phyloP scores from a whole-genome alignment of 2,797 vertebrate species.

The Tiaroga cobitis region DNA sequence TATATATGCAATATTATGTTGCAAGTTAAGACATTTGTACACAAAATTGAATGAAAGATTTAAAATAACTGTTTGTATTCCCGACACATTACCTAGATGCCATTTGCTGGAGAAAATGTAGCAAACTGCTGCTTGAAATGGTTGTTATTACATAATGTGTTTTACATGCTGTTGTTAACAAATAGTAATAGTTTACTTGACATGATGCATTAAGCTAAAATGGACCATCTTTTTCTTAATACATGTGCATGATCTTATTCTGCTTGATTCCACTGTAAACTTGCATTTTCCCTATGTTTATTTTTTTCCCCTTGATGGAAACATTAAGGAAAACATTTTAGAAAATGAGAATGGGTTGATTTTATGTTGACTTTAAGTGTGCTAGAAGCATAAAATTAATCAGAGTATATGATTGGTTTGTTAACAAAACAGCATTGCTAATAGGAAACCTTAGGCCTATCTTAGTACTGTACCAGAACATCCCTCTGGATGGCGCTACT shows the following conservation, averaged over 20 bases:
- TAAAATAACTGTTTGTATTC: background rate
- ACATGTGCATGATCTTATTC: background rate
- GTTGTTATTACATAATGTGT: background rate
- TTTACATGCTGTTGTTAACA: background rate
- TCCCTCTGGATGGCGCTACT: conserved; percentile 46
- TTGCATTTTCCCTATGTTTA: background rate
- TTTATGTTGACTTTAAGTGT: background rate
- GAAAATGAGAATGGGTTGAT: background rate
- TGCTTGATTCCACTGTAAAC: background rate
- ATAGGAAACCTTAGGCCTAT: too few species aligned
- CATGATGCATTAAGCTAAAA: background rate
- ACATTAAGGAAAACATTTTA: background rate
- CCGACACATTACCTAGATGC: background rate
- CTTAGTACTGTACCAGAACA: background rate
- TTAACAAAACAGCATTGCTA: background rate
- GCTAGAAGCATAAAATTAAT: background rate
- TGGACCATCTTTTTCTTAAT: too few species aligned
- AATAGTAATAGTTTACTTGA: background rate
- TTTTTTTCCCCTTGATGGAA: background rate
- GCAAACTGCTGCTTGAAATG: background rate
- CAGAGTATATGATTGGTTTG: background rate
- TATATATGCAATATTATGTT: background rate
- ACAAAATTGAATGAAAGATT: background rate
- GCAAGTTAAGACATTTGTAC: background rate
- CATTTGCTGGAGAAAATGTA: background rate